Conservation (phyloP, 2,888 invertebrate genomes). For the Caenorhabditis sinica region DNA sequence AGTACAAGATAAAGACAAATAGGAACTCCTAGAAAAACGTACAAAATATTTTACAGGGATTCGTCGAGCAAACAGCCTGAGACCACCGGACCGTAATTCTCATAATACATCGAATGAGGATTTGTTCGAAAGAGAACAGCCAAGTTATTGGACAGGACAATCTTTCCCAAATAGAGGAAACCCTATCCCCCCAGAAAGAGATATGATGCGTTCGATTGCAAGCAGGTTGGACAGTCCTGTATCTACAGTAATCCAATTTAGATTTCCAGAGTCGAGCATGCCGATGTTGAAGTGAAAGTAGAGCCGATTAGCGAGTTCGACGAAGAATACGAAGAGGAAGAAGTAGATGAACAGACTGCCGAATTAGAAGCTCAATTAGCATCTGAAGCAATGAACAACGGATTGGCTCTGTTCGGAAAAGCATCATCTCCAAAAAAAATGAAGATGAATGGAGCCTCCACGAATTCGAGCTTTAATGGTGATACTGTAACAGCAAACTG, state of each 20-base stretch:
- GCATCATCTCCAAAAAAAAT: conserved; percentile 22
- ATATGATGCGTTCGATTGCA: conserved; percentile 4
- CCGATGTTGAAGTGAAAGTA: conserved; percentile 58
- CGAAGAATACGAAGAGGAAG: conserved; percentile 35
- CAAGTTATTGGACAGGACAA: not conserved
- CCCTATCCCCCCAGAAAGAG: not conserved
- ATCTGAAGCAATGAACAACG: conserved; percentile 26
- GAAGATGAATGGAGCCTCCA: not conserved
- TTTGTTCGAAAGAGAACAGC: conserved; percentile 8
- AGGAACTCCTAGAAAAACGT: no score
- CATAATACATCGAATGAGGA: not conserved
- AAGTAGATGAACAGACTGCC: conserved; percentile 42
- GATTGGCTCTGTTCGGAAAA: conserved; percentile 30
- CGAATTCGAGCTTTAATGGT: not conserved
- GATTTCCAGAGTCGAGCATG: conserved; percentile 17
- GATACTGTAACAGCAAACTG: conserved; percentile 37
- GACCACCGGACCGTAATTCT: not conserved
- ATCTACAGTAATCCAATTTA: not conserved
- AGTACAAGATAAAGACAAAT: no score
- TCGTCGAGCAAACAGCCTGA: not conserved
- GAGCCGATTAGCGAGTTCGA: conserved; percentile 35
- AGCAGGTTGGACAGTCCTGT: not conserved
- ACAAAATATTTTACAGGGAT: conserved; percentile 2
- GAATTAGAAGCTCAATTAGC: conserved; percentile 35
- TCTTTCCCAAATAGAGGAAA: not conserved